These are phyloP conservation scores for Phylloscopus collybita DNA, from an alignment of 2,797 vertebrate genomes.

Conservation along the genomic window DNA sequence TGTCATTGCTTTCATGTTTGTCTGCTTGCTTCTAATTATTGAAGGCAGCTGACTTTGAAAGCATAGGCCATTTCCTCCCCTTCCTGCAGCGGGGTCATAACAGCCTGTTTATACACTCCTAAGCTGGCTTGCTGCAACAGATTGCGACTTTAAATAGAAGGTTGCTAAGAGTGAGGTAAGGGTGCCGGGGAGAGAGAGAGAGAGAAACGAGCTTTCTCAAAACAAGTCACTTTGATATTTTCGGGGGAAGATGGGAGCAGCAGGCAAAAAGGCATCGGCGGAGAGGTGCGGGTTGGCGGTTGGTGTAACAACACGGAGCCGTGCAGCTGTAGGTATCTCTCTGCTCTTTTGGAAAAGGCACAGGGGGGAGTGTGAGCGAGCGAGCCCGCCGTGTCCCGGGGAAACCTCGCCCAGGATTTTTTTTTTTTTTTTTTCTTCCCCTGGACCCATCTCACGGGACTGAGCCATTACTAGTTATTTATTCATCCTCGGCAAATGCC, in stretches of 20 bases:
- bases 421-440: not conserved
- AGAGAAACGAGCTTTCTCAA: constrained; percentile 13
- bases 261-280: constrained; percentile 33
- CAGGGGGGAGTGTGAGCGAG: not conserved
- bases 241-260: constrained; percentile 39
- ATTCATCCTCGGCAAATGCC: constrained; percentile 62
- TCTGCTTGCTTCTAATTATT: constrained; percentile 58
- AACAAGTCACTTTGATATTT: constrained; percentile 55
- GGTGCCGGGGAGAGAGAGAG: not conserved
- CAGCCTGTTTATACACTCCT: constrained; percentile 27
- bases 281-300: not conserved
- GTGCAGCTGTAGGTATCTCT: not conserved
- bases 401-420: constrained; percentile 40
- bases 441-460: constrained; percentile 38
- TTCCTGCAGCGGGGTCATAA: constrained; percentile 28
- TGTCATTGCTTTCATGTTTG: constrained; percentile 35
- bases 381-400: not conserved
- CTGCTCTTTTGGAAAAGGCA: not conserved
- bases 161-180: constrained; percentile 50
- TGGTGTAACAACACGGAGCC: not conserved
- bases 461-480: not conserved
- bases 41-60: constrained; percentile 53
- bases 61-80: constrained; percentile 57
- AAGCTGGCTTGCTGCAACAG: constrained; percentile 31
- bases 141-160: constrained; percentile 58